Base-by-base conservation (phyloP, 2,888 invertebrate genomes). In the Ornithoptera priamus region DNA sequence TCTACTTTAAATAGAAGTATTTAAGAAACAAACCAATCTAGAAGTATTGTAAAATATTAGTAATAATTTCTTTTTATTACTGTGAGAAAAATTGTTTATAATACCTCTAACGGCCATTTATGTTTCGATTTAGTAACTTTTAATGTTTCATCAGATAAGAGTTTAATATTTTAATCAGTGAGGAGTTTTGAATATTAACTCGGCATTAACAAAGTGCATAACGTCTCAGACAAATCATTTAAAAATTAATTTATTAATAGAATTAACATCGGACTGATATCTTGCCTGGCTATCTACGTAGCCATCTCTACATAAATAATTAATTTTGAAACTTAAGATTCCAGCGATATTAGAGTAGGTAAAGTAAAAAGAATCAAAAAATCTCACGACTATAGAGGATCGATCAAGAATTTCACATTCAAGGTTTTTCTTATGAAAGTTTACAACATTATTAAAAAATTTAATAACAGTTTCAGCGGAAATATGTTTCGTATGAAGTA, bases 281-380 rank as follows among this genome's bases (percentile, higher is more conserved):
- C 57, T 69, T 18, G 12, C 50, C 53, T 39, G 59, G 57, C 57
- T 67, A 65, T 65, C 70, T 53, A 64, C 22, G 56, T 65, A 60
- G 36, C 57, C 58, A 67, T 67, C 70, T 65, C 61, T 62, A 65
- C 70, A 67, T 71, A 61, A 71, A 71, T 71, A 17, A 71, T 71
- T 67, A 71, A 71, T 71, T 71, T 62, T 71, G 62, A 1, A 65
- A 67, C 67, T 64, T 57, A 53, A 67, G 42, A 64, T 64, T 64
- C 36, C 50, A 68, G 15, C 56, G 53, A 63, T 64, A 67, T 66
- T 67, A 61, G 68, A 70, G 42, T 70, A 64, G 64, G 70, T 61
- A 67, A 57, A 64, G 64, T 70, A 61, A 70, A 67, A 66, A 66
- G 70, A 62, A 69, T 53, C 60, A 57, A 64, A 46, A 64, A 70